Base-by-base conservation (phyloP, 2,888 invertebrate genomes). In the Parasteatoda lunata region DNA sequence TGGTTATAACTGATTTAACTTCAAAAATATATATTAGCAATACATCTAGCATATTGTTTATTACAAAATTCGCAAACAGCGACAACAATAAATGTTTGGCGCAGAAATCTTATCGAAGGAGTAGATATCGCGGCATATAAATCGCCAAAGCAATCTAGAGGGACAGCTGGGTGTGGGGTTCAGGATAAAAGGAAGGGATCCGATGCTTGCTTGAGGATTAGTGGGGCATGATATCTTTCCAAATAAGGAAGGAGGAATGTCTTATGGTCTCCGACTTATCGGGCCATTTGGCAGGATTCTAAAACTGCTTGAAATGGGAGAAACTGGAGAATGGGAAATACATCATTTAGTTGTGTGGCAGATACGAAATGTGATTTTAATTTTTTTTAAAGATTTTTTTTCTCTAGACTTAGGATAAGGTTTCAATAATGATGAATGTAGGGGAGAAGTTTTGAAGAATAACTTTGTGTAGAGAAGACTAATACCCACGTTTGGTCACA, bases 251-350 rank as follows among this genome's bases (percentile, higher is more conserved):
- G 66, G 59, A 81, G 66, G 66, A 15, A 59, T 65, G 80, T 66
- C 73, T 66, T 71, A 71, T 66, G 72, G 72, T 59, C 69, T 75
- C n/a, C n/a, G 59, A 81, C 68, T 81, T 75, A 81, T 81, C 81
- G 81, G 68, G 30, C 54, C 81, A 81, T 81, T 81, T 81, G 81
- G 68, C 81, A 66, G n/a, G 68, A 15, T 47, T 64, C 76, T 66
- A 51, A 76, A 76, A 66, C 51, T 66, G 13, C 49, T 47, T 47
- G 49, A 77, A 77, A 77, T 69, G 77, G 47, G 45, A 30, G 15
- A 45, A 76, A 30, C 65, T 49, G 70, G 70, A 68, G 30, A 77
- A 77, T 52, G 47, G 66, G 52, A 68, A 15, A 47, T 79, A 79
- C 47, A 79, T 79, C 71, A 79, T 71, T 78, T 71, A 45, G 30